Base-by-base conservation (phyloP, 2,888 invertebrate species). In the Euplagia quadripunctaria region DNA sequence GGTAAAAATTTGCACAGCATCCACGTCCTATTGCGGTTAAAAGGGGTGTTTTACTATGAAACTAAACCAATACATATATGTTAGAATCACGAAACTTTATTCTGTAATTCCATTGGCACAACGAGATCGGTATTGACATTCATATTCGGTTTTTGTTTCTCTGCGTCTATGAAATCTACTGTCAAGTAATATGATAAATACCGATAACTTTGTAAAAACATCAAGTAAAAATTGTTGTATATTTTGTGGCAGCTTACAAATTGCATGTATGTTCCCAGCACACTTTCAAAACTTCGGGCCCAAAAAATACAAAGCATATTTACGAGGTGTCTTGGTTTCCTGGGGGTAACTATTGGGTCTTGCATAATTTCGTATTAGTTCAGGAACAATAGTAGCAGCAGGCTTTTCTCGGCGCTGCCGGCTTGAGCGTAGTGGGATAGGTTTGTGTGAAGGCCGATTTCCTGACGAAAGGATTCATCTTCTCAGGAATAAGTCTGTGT, bases 331-430 rank as follows among this genome's bases (percentile, higher is more conserved):
- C 86, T 83, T 49, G 81, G 85, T 69, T 79, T 85, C 70, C 81
- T 86, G 14, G 74, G 17, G 14, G 63, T 63, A 0, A 82, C 79
- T 61, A 78, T 71, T 6, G 74, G 70, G 51, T 72, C 84, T 81
- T 87, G 87, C 89, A 91, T 89, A 43, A 43, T 42, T 77, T 64
- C 31, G n/a, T 69, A 12, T 64, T 9, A 52, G 20, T 31, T 80
- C 88, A 92, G 3, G 91, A 87, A 80, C 94, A 94, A 78, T 93
- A 89, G 79, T 84, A 93, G 74, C 94, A 95, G 79, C 94, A 94
- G 11, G 90, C 87, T 70, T 88, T 92, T 46, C 93, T 90, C 0
- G 95, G 94, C 1, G 92, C 89, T 8, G 95, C 95, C 0, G 95
- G 94, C 9, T 93, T 86, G 14, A 95, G 82, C 49, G 82, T 89